Evolutionary conservation across 2,888 invertebrate species (phyloP).

Genomic region (Monoplex corrugatus): DNA sequence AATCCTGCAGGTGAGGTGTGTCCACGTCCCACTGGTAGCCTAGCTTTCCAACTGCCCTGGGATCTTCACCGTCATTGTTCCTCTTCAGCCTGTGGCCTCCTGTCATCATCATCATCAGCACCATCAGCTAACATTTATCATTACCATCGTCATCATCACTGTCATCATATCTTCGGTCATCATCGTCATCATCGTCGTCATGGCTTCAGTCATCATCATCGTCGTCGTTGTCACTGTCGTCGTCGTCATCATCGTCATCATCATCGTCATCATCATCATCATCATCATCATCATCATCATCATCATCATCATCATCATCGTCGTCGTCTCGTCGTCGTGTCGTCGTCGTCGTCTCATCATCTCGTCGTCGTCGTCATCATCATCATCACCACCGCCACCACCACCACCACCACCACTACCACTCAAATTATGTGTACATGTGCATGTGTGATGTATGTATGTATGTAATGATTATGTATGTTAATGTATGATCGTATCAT

Average conservation of each 20-base stretch:
- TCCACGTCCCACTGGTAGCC: conserved; percentile 25
- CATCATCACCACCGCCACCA: background rate
- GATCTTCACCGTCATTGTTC: background rate
- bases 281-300: too few species aligned
- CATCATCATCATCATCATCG: too few species aligned
- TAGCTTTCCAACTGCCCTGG: background rate
- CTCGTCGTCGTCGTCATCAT: too few species aligned
- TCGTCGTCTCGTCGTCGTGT: too few species aligned
- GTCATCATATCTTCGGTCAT: background rate
- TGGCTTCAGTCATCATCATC: background rate
- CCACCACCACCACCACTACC: background rate
- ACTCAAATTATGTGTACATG: background rate
- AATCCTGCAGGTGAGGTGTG: background rate
- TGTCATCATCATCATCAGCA: background rate
- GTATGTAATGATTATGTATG: too few species aligned
- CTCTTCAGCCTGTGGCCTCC: background rate
- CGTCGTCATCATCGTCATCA: too few species aligned
- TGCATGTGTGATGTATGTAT: background rate
- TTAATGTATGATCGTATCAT: too few species aligned
- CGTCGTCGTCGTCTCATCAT: too few species aligned
- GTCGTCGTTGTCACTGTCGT: background rate
- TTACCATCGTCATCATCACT: too few species aligned
- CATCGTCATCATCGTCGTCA: background rate
- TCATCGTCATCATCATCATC: too few species aligned
- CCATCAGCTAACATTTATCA: background rate